A percentile compares a stretch with the other conserved stretches of the same genome.
phyloP scores from a whole-genome alignment of 2,797 vertebrate species.

The Pogonophryne albipinna region DNA sequence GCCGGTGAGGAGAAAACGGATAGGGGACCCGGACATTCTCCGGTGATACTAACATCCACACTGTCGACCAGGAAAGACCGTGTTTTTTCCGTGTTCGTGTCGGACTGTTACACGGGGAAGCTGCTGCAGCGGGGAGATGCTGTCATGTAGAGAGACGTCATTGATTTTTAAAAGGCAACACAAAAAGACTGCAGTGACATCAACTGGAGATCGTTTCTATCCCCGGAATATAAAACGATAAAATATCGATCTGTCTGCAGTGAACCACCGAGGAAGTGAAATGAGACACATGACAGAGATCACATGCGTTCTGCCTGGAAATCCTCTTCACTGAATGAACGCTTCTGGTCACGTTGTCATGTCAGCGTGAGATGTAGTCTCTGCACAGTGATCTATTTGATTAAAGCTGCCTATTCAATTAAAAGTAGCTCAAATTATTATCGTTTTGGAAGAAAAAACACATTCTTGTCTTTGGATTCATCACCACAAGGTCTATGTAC shows the following conservation, averaged over 20 bases:
- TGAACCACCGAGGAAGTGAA: conserved; percentile 34
- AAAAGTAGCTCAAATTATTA: neutral
- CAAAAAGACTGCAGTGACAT: neutral
- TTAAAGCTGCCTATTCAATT: too few relatives aligned
- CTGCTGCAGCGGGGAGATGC: conserved; percentile 38
- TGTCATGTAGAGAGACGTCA: conserved; percentile 23
- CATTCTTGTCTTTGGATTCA: neutral
- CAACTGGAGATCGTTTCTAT: neutral
- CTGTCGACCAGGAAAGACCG: neutral
- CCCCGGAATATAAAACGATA: neutral
- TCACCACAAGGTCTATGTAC: neutral
- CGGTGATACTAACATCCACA: neutral
- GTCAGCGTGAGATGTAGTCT: neutral
- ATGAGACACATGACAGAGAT: neutral
- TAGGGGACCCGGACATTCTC: neutral
- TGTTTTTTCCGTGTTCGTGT: conserved; percentile 48
- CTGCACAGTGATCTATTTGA: neutral
- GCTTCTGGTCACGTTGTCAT: conserved; percentile 8
- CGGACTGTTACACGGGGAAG: conserved; percentile 1
- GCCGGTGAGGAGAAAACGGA: neutral
- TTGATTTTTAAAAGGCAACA: conserved; percentile 5
- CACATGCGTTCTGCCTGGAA: conserved; percentile 29
- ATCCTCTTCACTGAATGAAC: neutral
- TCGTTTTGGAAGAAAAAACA: too few relatives aligned
- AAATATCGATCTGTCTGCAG: neutral